Evolutionary conservation across 2,113 vertebrate species (phyloP), one percentile per base, ranked within the genome.

Genomic region (Dissostichus mawsoni): DNA sequence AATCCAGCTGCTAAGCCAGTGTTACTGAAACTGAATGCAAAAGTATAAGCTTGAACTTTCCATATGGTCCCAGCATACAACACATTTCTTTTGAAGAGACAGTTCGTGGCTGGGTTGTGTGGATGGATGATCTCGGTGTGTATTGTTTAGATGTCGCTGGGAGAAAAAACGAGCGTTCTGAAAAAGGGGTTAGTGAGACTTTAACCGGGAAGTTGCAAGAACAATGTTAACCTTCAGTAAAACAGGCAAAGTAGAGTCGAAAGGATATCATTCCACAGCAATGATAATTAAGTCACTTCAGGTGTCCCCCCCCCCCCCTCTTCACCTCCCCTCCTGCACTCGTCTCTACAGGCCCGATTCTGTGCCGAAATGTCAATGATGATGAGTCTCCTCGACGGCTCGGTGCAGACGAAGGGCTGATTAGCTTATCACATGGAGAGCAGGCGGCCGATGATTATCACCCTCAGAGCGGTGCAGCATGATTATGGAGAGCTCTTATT

Each of bases 361-460:
- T 64, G 71, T 8, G 61, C 88, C 81, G 76, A 90, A 92, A 93
- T 92, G 90, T 93, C 90, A 92, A 80, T 67, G 86, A 82, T 88
- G 89, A 89, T 87, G 88, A 89, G 92, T 85, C 84, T 82, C 81
- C 90, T 88, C 75, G 76, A 78, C 61, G 51, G 87, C 85, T 84
- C 69, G 64, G 56, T 57, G 80, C 63, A 85, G 88, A 84, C 69
- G 73, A 50, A 82, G 80, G 74, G 80, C 87, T 91, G 92, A 93
- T 93, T 90, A 90, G 90, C 90, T 93, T 90, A 93, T 93, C 92
- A 84, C 73, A 77, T 61, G 72, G 85, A 83, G 88, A 89, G 89
- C 90, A 91, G 90, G 86, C 86, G 74, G 85, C 82, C 73, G 81
- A 89, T 90, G 89, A 86, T 91, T 87, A 92, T 92, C 87, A 18